Evolutionary conservation across 2,888 invertebrate species (phyloP), one percentile per base, ranked within the genome.

Genomic region (Melinopterus prodromus): DNA sequence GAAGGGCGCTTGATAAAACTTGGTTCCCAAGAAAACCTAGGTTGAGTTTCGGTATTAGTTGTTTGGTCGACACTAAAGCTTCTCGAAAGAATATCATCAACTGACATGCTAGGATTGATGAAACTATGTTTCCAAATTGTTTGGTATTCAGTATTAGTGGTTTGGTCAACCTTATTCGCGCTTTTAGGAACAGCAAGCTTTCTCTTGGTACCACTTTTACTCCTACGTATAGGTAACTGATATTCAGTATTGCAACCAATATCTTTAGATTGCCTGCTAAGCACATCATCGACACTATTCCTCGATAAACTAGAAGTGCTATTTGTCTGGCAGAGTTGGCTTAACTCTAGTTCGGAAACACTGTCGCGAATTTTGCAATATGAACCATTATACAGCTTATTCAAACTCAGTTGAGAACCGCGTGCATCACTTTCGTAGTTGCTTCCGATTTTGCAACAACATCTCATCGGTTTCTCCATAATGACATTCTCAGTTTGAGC

Each of bases 401-500:
- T 53, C 53, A 53, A 53, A 53, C 53, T 53, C 53, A 16, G 36
- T 16, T 72, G 16, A 6, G 72, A 69, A 69, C 36, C 9, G 36
- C 26, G 26, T 71, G n/a, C 14, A 71, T 78, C 53, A 12, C 53
- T 53, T 35, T 77, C 75, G 16, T 80, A 80, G 79, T 80, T 80
- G 16, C 69, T 80, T 4, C 79, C 80, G 70, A 77, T 79, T n/a
- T n/a, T 69, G 16, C 80, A 80, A 75, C 80, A 80, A 69, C 80
- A 80, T 26, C 26, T 38, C 74, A 75, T 76, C 76, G 36, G 26
- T 6, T 77, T 38, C 35, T n/a, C 36, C n/a, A 12, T 26, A 6
- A 2, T 35, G 6, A 16, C 37, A 16, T 38, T 16, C 15, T 80
- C 78, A 35, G 79, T 81, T 76, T 81, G 81, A 16, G 72, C 69